Conservation (phyloP, 2,113 vertebrate genomes). For the Phalacrocorax brasilianus region DNA sequence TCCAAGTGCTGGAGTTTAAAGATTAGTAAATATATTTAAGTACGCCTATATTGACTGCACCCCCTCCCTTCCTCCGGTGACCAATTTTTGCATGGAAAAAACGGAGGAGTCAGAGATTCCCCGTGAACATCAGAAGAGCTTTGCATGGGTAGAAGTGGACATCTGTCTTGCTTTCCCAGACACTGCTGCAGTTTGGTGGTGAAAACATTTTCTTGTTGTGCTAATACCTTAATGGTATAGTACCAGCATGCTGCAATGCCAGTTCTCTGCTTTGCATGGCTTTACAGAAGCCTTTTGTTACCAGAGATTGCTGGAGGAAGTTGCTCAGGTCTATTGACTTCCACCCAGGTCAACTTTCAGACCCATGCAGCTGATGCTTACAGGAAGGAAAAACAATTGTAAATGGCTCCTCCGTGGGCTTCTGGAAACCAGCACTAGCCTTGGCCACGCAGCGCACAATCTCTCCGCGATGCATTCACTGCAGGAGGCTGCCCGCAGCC, state of each 20-base stretch:
- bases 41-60: not conserved
- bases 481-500: not conserved
- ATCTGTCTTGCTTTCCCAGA: not conserved
- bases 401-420: not conserved
- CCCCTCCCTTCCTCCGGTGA: not conserved
- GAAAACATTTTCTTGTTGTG: not conserved
- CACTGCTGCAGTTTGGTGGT: not conserved
- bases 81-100: not conserved
- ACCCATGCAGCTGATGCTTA: not conserved
- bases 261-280: not conserved
- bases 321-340: not conserved
- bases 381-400: not conserved
- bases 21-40: not conserved
- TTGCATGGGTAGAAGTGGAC: not conserved
- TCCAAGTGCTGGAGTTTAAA: not conserved
- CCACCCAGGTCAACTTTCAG: not conserved
- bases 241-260: rapidly evolving
- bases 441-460: rapidly evolving
- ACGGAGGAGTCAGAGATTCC: not conserved
- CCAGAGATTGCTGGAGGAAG: not conserved
- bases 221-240: not conserved
- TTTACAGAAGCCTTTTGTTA: conserved; percentile 37
- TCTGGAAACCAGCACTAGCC: not conserved
- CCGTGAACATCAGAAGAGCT: not conserved
- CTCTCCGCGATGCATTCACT: rapidly evolving